A percentile compares a stretch with the other conserved stretches of the same genome.
These are phyloP conservation scores for Hydrocynus forskahlii DNA, from an alignment of 2,797 vertebrate species.

Conservation along the genomic window DNA sequence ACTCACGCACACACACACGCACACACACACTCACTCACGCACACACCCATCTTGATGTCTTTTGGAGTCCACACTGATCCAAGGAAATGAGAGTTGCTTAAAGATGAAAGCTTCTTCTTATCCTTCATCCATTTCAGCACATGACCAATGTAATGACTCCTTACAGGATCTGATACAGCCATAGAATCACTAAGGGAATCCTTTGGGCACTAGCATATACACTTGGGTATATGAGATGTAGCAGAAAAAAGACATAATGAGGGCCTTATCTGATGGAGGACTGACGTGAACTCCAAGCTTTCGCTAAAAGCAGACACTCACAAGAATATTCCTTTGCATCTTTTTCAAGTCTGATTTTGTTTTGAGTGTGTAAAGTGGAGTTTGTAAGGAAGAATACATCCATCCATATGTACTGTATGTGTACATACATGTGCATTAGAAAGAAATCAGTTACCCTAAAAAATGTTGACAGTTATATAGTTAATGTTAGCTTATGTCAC, in stretches of 20 bases:
- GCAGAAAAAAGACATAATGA: background rate
- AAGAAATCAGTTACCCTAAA: no score
- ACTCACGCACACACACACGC: background rate
- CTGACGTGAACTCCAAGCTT: background rate
- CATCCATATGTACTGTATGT: no score
- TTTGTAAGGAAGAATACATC: no score
- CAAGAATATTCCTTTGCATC: no score
- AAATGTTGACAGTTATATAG: no score
- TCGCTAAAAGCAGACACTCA: background rate
- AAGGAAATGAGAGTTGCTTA: conserved; percentile 15
- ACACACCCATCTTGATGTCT: background rate
- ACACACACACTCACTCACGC: background rate
- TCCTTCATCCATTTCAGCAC: conserved; percentile 6
- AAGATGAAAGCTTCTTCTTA: conserved; percentile 14
- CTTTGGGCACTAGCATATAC: background rate
- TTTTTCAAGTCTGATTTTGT: no score
- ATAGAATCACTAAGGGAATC: conserved; percentile 35
- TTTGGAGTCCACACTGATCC: conserved; percentile 7
- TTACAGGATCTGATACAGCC: background rate
- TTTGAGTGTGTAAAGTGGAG: no score
- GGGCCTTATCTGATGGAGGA: conserved; percentile 12
- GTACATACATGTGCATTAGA: no score
- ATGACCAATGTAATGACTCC: background rate
- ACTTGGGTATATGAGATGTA: background rate
- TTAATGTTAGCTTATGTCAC: no score